A percentile compares a stretch with the other conserved stretches of the same genome.
Evolutionary conservation across 2,113 vertebrate species (phyloP).

Genomic region (Acrocephalus kingi): DNA sequence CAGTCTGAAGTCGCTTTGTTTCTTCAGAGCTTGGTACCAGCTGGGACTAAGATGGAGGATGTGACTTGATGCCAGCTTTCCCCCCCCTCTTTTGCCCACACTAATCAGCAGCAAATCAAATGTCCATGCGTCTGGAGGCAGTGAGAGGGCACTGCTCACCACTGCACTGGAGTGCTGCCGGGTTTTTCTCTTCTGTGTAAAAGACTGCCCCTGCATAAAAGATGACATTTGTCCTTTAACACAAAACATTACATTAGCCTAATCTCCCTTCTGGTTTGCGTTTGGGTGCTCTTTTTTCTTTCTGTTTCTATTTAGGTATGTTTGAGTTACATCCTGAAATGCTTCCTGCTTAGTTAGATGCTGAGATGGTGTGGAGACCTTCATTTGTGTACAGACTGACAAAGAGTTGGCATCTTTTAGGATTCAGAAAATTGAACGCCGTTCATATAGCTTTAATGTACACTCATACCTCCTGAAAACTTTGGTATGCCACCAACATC

Average conservation of each 20-base stretch:
- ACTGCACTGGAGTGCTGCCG: neutral
- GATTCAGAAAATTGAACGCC: neutral
- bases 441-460: neutral
- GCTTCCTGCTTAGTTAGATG: neutral
- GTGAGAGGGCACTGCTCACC: slow-evolving; percentile 65
- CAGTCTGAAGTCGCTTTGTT: slow-evolving; percentile 71
- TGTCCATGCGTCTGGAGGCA: slow-evolving; percentile 61
- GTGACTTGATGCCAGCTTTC: slow-evolving; percentile 71
- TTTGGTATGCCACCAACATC: neutral
- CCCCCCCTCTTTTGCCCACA: slow-evolving; percentile 15
- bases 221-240: slow-evolving; percentile 8
- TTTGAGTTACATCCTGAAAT: neutral
- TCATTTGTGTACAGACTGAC: neutral
- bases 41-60: slow-evolving; percentile 77
- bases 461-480: neutral
- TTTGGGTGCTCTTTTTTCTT: neutral
- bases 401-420: neutral
- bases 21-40: slow-evolving; percentile 73
- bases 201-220: slow-evolving; percentile 8
- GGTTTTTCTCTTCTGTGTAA: neutral
- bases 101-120: slow-evolving; percentile 54
- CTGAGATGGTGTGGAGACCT: neutral
- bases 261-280: neutral
- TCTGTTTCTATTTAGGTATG: neutral
- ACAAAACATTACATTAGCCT: slow-evolving; percentile 16